Evolutionary conservation across 2,113 vertebrate genomes (phyloP).

Genomic region (Pachyramphus minor): DNA sequence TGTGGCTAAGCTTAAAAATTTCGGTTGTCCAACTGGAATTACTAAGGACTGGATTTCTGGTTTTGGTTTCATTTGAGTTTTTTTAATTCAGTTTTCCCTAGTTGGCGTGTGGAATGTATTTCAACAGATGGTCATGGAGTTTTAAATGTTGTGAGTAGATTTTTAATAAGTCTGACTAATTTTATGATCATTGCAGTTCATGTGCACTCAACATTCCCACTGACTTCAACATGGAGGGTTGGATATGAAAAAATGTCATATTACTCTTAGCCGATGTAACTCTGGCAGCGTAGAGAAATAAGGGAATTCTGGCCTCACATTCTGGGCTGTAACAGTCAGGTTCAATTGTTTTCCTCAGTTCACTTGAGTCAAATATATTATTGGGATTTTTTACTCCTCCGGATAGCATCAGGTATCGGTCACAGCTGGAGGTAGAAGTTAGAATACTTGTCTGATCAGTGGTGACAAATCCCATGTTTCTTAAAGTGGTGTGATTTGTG

Average conservation of each 20-base stretch:
- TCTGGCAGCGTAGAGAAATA: not conserved
- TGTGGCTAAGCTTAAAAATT: not conserved
- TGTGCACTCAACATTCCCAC: not conserved
- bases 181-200: slow-evolving; percentile 49
- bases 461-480: not conserved
- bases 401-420: not conserved
- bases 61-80: not conserved
- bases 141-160: slow-evolving; percentile 51
- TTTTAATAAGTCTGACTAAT: slow-evolving; percentile 70
- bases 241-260: not conserved
- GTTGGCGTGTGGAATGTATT: slow-evolving; percentile 19
- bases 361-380: not conserved
- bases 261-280: not conserved
- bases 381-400: not conserved
- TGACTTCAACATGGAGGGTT: not conserved
- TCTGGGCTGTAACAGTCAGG: not conserved
- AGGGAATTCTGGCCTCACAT: not conserved
- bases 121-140: slow-evolving; percentile 54
- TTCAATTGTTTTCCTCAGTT: not conserved
- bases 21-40: not conserved
- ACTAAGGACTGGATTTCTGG: not conserved
- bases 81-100: not conserved
- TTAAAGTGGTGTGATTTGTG: not conserved
- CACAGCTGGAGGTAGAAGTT: slow-evolving; percentile 3
- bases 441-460: not conserved